A percentile compares a stretch with the other conserved stretches of the same genome.
Evolutionary conservation across 2,797 vertebrate species (phyloP).

Genomic region (Morus bassanus): DNA sequence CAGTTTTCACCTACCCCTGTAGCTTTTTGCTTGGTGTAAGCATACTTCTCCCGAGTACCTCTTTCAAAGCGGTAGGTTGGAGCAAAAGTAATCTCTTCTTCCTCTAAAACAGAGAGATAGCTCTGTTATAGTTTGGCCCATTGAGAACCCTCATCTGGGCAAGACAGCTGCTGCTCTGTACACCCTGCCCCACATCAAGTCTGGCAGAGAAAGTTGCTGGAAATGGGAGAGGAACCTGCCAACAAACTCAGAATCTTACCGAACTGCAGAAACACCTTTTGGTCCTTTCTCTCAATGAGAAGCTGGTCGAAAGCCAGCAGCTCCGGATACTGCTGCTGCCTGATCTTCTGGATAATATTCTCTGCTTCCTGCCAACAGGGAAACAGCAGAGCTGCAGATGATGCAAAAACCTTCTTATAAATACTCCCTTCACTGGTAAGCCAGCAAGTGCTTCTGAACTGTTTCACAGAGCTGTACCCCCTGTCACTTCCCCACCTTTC

Average conservation of each 20-base stretch:
- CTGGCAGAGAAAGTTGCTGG: not conserved
- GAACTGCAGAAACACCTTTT: conserved; percentile 91
- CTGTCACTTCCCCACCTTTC: not conserved
- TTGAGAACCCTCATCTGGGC: not conserved
- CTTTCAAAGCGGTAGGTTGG: conserved; percentile 97
- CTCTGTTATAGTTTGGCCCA: not conserved
- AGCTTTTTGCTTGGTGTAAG: conserved; percentile 96
- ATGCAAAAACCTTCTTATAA: conserved; percentile 19
- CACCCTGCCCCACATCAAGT: not conserved
- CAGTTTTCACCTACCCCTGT: conserved; percentile 85
- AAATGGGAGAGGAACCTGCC: not conserved
- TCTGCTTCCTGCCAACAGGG: conserved; percentile 91
- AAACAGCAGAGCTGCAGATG: conserved; percentile 24
- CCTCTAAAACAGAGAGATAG: conserved; percentile 78
- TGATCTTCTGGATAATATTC: conserved; percentile 92
- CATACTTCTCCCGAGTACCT: conserved; percentile 90
- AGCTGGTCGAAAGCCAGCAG: conserved; percentile 91
- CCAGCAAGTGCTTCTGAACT: not conserved
- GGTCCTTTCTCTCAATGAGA: conserved; percentile 83
- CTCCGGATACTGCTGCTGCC: conserved; percentile 91
- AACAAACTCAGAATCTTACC: conserved; percentile 75
- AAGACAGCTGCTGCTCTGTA: not conserved
- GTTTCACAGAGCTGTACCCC: not conserved
- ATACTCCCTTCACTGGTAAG: not conserved
- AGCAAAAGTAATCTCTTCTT: conserved; percentile 96